Conservation (phyloP, 2,888 invertebrate genomes). For the Mythimna vitellina region DNA sequence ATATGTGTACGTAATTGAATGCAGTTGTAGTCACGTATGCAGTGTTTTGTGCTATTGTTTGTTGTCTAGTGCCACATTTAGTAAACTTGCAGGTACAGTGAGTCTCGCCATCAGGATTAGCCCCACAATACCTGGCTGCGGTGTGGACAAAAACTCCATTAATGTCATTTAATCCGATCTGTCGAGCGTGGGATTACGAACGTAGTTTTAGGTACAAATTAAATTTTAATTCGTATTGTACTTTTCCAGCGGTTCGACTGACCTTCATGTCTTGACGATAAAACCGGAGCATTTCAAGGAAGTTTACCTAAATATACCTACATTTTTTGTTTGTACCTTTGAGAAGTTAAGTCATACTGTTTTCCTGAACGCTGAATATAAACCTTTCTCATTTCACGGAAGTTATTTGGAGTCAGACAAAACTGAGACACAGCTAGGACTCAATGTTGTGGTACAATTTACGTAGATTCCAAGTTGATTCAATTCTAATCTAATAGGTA, state of each 20-base stretch:
- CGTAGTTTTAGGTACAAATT: conserved; percentile 84
- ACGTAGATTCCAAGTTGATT: neutral
- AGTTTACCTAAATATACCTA: conserved; percentile 69
- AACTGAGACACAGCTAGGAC: neutral
- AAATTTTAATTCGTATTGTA: conserved; percentile 82
- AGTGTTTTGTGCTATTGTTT: conserved; percentile 23
- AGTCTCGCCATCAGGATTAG: conserved; percentile 1
- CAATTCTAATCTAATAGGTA: neutral
- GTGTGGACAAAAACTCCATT: conserved; percentile 79
- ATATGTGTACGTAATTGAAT: conserved; percentile 39
- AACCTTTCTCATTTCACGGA: neutral
- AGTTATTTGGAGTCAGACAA: neutral
- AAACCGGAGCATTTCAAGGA: conserved; percentile 78
- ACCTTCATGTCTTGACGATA: conserved; percentile 82
- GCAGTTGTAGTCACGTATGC: conserved; percentile 42
- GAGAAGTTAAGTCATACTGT: conserved; percentile 22
- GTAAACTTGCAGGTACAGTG: neutral
- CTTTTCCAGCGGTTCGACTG: conserved; percentile 80
- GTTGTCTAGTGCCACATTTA: conserved; percentile 5
- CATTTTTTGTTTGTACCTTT: conserved; percentile 54
- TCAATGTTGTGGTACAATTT: neutral
- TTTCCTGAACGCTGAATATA: conserved; percentile 4
- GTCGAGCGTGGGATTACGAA: conserved; percentile 86
- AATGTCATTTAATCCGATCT: conserved; percentile 83
- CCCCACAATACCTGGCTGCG: conserved; percentile 26